Conservation (phyloP, 2,888 invertebrate genomes). For the Trachelus iudaicus region DNA sequence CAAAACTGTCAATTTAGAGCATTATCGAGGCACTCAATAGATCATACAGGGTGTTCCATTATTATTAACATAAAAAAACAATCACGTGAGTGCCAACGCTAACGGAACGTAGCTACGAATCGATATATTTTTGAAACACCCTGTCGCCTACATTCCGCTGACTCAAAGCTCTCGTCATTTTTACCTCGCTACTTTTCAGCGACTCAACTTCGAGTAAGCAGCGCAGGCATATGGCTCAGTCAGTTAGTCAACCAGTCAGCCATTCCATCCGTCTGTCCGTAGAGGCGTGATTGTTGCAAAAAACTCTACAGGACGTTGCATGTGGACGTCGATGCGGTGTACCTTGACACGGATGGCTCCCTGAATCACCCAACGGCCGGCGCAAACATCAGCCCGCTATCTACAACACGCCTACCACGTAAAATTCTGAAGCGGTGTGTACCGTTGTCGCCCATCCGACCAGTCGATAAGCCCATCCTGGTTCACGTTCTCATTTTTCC, state of each 20-base stretch:
- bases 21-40: background rate
- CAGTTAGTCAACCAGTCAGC: background rate
- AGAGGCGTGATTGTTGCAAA: conserved; percentile 50
- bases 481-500: conserved; percentile 11
- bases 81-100: too few relatives aligned
- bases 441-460: conserved; percentile 1
- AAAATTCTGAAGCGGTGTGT: background rate
- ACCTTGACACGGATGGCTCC: conserved; percentile 67
- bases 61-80: background rate
- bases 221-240: conserved; percentile 8
- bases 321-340: conserved; percentile 61
- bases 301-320: conserved; percentile 58
- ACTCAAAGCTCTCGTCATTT: background rate
- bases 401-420: conserved; percentile 58
- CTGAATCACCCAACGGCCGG: conserved; percentile 62
- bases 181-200: background rate
- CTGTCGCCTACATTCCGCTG: background rate
- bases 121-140: background rate
- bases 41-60: background rate
- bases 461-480: conserved; percentile 16
- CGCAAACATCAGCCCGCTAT: conserved; percentile 59
- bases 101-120: too few relatives aligned
- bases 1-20: background rate
- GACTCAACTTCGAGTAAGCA: background rate
- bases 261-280: conserved; percentile 23